Conservation (phyloP, 2,113 vertebrate species). For the Pithys albifrons region DNA sequence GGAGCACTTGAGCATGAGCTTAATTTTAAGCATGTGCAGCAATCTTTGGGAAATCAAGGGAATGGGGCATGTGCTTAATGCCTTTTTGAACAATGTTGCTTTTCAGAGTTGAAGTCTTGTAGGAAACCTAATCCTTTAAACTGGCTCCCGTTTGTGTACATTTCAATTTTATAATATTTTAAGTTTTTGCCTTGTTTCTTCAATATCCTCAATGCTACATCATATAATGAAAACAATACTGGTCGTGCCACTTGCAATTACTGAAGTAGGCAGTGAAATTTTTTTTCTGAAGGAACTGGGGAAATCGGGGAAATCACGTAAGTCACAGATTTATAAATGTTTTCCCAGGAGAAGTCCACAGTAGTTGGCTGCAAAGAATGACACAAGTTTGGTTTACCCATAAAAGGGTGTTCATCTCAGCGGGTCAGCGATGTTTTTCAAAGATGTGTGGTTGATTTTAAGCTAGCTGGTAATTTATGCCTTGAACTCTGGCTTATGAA, state of each 20-base stretch:
- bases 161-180: conserved; percentile 32
- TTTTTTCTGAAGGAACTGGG: neutral
- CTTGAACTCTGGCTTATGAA: neutral
- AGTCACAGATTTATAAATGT: conserved; percentile 8
- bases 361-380: neutral
- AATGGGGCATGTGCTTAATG: neutral
- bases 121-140: conserved; percentile 39
- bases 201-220: neutral
- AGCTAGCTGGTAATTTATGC: conserved; percentile 24
- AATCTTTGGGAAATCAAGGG: neutral
- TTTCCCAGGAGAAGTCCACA: neutral
- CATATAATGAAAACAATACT: conserved; percentile 15
- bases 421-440: neutral
- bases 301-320: neutral
- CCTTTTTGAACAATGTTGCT: conserved; percentile 32
- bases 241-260: conserved; percentile 31
- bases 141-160: conserved; percentile 36
- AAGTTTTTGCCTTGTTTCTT: conserved; percentile 26
- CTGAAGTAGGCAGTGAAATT: neutral
- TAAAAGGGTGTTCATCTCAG: neutral
- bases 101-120: conserved; percentile 23
- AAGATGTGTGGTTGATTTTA: neutral
- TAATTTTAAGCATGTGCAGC: conserved; percentile 12
- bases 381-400: neutral
- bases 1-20: neutral